phyloP scores from a whole-genome alignment of 1,140 invertebrate species.

The Aleiodes sp. region DNA sequence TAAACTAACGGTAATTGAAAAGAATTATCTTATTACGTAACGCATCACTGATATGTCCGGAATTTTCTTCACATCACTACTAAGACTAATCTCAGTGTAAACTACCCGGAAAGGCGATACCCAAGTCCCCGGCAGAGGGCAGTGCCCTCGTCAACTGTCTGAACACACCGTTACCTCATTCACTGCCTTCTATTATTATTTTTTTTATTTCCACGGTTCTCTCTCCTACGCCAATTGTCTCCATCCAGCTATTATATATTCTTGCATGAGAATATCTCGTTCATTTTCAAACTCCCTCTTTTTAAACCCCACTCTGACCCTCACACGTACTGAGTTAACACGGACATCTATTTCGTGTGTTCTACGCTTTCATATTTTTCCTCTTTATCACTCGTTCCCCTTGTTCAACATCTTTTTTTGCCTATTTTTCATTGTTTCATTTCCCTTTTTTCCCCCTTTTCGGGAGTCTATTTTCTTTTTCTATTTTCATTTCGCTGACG shows the following conservation, averaged over 20 bases:
- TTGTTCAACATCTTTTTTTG: slow-evolving; percentile 10
- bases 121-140: slow-evolving; percentile 14
- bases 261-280: slow-evolving; percentile 29
- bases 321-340: neutral
- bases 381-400: slow-evolving; percentile 12
- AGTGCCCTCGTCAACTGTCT: neutral
- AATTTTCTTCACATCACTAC: neutral
- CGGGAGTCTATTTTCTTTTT: neutral
- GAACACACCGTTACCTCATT: neutral
- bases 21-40: too few relatives aligned
- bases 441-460: neutral
- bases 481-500: neutral
- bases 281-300: neutral
- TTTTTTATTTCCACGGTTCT: neutral
- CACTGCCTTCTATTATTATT: neutral
- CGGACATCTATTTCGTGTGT: slow-evolving; percentile 9
- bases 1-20: too few relatives aligned
- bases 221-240: slow-evolving; percentile 25
- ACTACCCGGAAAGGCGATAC: slow-evolving; percentile 26
- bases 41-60: too few relatives aligned
- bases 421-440: slow-evolving; percentile 20
- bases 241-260: slow-evolving; percentile 22
- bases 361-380: slow-evolving; percentile 15
- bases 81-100: slow-evolving; percentile 20
- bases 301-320: slow-evolving; percentile 2